Conservation (phyloP, 2,113 vertebrate genomes). For the Daphoenositta chrysoptera region DNA sequence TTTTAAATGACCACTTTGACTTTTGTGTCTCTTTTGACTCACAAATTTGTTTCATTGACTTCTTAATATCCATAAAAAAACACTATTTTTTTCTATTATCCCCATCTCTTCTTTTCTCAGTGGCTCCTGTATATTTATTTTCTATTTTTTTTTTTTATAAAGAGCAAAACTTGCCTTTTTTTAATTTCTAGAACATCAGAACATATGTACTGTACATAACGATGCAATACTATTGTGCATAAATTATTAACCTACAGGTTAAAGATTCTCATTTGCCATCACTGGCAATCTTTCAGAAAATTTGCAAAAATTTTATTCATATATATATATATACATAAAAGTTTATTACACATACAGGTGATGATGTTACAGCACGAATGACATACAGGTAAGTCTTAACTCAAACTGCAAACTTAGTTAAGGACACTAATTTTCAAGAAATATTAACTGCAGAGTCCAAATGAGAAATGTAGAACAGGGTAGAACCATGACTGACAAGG, state of each 20-base stretch:
- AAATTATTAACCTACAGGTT: not conserved
- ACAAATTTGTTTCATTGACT: not conserved
- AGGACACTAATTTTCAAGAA: not conserved
- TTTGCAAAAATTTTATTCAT: not conserved
- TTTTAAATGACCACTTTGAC: not conserved
- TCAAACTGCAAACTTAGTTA: not conserved
- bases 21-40: not conserved
- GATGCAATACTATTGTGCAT: not conserved
- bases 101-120: not conserved
- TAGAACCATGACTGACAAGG: not conserved
- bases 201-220: not conserved
- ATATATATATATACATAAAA: not conserved
- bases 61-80: not conserved
- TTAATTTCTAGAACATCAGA: not conserved
- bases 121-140: not conserved
- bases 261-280: not conserved
- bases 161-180: not conserved
- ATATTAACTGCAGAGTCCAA: not conserved
- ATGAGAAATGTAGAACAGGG: not conserved
- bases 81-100: not conserved
- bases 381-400: not conserved
- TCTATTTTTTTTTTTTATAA: not conserved
- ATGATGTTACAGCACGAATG: not conserved
- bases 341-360: not conserved
- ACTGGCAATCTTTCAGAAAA: not conserved